Evolutionary conservation across 2,797 vertebrate genomes (phyloP).

Genomic region (Nasua narica): DNA sequence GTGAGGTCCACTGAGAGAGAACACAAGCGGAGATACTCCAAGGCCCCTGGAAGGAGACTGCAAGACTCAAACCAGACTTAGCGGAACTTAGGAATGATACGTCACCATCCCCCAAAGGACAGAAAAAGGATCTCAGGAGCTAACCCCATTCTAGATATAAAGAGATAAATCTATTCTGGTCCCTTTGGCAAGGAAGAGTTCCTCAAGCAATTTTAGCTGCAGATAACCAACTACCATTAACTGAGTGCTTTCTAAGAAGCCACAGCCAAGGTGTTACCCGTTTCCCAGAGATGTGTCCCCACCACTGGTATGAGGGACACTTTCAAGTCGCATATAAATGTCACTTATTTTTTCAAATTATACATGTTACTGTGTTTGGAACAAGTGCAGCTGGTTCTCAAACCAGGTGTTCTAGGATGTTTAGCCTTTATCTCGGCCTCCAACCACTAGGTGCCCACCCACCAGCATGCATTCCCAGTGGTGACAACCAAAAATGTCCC

Average conservation of each 20-base stretch:
- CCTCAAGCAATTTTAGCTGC: not conserved
- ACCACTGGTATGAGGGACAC: not conserved
- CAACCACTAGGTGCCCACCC: not conserved
- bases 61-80: not conserved
- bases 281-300: not conserved
- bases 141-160: not conserved
- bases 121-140: not conserved
- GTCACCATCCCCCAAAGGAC: not conserved
- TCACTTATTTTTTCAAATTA: not conserved
- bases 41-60: not conserved
- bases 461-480: not conserved
- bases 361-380: not conserved
- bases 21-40: not conserved
- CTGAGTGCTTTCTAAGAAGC: not conserved
- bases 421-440: not conserved
- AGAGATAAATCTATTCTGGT: conserved; percentile 9
- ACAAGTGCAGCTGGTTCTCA: not conserved
- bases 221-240: not conserved
- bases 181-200: not conserved
- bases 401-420: not conserved
- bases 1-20: not conserved
- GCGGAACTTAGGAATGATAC: not conserved
- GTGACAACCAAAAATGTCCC: not conserved
- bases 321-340: not conserved
- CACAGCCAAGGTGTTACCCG: not conserved